phyloP scores from a whole-genome alignment of 1,140 invertebrate species.

The Drosophila sp. region DNA sequence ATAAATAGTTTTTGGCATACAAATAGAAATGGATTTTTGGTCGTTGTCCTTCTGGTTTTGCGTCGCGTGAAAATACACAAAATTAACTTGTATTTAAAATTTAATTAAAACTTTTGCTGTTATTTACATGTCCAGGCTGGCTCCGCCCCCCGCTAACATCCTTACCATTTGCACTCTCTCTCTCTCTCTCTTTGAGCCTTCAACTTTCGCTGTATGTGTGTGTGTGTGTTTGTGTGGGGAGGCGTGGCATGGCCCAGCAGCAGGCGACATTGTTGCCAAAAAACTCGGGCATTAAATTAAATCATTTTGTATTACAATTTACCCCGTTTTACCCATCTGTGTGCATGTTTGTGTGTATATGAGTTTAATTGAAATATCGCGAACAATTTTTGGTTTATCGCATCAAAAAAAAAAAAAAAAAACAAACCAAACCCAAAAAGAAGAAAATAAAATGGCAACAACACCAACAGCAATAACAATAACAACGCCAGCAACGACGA shows the following conservation, averaged over 20 bases:
- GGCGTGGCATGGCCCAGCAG: slow-evolving; percentile 1
- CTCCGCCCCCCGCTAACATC: neutral
- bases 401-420: slow-evolving; percentile 32
- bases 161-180: neutral
- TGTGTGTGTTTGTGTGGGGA: too few species aligned
- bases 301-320: slow-evolving; percentile 65
- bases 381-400: slow-evolving; percentile 70
- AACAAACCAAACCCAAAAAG: neutral
- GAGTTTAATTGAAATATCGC: slow-evolving; percentile 75
- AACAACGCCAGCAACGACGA: slow-evolving; percentile 7
- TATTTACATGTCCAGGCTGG: slow-evolving; percentile 61
- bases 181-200: neutral
- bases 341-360: slow-evolving; percentile 28
- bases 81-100: slow-evolving; percentile 82
- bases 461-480: slow-evolving; percentile 15
- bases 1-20: slow-evolving; percentile 35
- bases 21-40: slow-evolving; percentile 34
- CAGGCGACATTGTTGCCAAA: slow-evolving; percentile 18
- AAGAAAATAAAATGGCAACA: slow-evolving; percentile 10
- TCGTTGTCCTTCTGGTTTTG: slow-evolving; percentile 19
- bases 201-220: slow-evolving; percentile 44
- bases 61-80: slow-evolving; percentile 69
- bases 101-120: slow-evolving; percentile 81
- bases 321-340: neutral
- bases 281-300: slow-evolving; percentile 58